These are phyloP conservation scores for Engraulis encrasicolus DNA, from an alignment of 2,113 vertebrate genomes.

Conservation along the genomic window DNA sequence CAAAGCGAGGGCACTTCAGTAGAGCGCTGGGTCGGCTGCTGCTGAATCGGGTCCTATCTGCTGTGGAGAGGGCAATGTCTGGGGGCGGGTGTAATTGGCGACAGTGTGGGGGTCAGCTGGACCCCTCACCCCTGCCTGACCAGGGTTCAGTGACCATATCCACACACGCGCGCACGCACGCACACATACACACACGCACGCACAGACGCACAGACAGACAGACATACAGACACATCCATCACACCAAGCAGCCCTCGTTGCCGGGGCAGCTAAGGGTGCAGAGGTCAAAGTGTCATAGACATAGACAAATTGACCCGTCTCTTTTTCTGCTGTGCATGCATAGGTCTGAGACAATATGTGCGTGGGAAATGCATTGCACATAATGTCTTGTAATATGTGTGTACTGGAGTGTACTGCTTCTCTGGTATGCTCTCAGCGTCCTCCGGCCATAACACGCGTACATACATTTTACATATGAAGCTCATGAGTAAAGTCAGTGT, in stretches of 20 bases:
- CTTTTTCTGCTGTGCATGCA: neutral
- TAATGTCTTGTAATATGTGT: too few relatives aligned
- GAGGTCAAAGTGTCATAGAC: constrained; percentile 36
- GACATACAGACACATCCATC: constrained; percentile 24
- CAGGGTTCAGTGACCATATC: neutral
- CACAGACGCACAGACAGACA: neutral
- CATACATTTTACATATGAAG: too few relatives aligned
- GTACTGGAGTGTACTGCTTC: too few relatives aligned
- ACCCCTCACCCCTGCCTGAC: constrained; percentile 43
- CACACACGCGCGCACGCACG: neutral
- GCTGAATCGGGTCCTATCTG: neutral
- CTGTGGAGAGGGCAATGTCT: neutral
- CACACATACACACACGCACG: neutral
- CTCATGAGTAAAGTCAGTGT: too few relatives aligned
- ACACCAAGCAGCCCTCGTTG: neutral
- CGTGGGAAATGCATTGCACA: neutral
- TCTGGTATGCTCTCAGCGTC: too few relatives aligned
- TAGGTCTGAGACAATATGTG: neutral
- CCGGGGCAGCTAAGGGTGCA: neutral
- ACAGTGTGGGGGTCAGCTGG: neutral
- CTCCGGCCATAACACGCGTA: too few relatives aligned
- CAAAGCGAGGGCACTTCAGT: neutral
- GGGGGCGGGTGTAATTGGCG: neutral
- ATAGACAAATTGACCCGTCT: constrained; percentile 36
- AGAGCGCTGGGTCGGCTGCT: neutral